phyloP scores from a whole-genome alignment of 2,113 vertebrate species.

The Solea senegalensis region DNA sequence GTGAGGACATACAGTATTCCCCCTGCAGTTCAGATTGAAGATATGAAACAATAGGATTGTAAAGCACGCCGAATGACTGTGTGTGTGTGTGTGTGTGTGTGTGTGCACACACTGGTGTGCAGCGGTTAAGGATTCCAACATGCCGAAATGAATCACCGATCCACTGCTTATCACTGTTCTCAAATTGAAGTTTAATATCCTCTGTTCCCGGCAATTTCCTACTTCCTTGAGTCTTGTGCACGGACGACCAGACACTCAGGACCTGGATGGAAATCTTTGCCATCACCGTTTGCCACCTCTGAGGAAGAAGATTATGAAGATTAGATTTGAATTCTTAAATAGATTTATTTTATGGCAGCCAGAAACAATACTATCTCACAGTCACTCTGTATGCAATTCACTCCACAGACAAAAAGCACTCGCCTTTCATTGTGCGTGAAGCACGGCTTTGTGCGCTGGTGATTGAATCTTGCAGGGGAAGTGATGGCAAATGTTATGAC shows the following conservation, averaged over 20 bases:
- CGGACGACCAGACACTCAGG: constrained; percentile 53
- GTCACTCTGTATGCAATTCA: constrained; percentile 75
- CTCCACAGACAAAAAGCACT: constrained; percentile 70
- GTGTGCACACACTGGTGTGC: constrained; percentile 66
- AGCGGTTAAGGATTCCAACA: constrained; percentile 64
- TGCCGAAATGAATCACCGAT: constrained; percentile 77
- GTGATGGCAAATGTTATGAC: constrained; percentile 77
- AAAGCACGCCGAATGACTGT: constrained; percentile 40
- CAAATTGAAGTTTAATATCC: constrained; percentile 81
- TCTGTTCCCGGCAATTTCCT: constrained; percentile 75
- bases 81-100: constrained; percentile 66
- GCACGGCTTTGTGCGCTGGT: constrained; percentile 69
- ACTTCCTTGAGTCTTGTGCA: constrained; percentile 48
- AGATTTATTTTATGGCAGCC: constrained; percentile 77
- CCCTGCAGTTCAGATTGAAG: constrained; percentile 46
- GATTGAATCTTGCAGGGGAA: constrained; percentile 76
- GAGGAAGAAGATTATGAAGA: constrained; percentile 78
- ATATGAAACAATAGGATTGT: constrained; percentile 45
- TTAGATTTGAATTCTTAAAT: constrained; percentile 81
- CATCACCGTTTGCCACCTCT: constrained; percentile 72
- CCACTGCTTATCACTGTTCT: constrained; percentile 68
- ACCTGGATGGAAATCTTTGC: constrained; percentile 72
- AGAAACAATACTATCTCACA: constrained; percentile 80
- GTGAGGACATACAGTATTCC: constrained; percentile 53
- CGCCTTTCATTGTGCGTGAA: constrained; percentile 70